Conservation (phyloP, 2,113 vertebrate species). For the Cnemophilus loriae region DNA sequence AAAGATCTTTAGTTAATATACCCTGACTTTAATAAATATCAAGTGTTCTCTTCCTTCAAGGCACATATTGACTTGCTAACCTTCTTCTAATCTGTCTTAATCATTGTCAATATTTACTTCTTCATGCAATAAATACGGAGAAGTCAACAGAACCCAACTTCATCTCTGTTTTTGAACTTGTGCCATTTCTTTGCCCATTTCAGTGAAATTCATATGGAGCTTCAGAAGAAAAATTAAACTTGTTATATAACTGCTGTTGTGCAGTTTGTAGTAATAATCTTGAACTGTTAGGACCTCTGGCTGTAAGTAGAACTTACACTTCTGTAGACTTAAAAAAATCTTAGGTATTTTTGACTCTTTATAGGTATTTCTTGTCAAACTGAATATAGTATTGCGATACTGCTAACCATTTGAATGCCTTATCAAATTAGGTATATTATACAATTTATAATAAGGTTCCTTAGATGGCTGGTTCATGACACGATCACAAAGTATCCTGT, state of each 20-base stretch:
- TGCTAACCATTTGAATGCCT: not conserved
- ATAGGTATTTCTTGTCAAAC: not conserved
- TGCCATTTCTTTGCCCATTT: not conserved
- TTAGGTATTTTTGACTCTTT: not conserved
- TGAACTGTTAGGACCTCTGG: not conserved
- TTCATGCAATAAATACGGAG: not conserved
- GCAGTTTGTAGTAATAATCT: not conserved
- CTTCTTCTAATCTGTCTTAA: conserved; percentile 52
- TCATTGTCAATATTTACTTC: conserved; percentile 57
- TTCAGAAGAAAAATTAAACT: not conserved
- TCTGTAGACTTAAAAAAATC: not conserved
- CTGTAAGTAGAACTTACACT: not conserved
- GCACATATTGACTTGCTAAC: conserved; percentile 39
- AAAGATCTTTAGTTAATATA: not conserved
- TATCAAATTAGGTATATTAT: not conserved
- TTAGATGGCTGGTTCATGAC: not conserved
- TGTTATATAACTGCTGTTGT: not conserved
- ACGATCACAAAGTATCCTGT: not conserved
- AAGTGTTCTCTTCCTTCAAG: conserved; percentile 5
- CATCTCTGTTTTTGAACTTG: not conserved
- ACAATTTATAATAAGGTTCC: not conserved
- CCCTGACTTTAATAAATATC: conserved; percentile 26
- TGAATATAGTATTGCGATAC: not conserved
- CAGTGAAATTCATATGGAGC: not conserved
- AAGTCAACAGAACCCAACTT: not conserved